Percentiles rank a stretch among this genome's conserved stretches.
These are phyloP conservation scores for Corythornis cristatus DNA, from an alignment of 2,113 vertebrate species.

Conservation along the genomic window DNA sequence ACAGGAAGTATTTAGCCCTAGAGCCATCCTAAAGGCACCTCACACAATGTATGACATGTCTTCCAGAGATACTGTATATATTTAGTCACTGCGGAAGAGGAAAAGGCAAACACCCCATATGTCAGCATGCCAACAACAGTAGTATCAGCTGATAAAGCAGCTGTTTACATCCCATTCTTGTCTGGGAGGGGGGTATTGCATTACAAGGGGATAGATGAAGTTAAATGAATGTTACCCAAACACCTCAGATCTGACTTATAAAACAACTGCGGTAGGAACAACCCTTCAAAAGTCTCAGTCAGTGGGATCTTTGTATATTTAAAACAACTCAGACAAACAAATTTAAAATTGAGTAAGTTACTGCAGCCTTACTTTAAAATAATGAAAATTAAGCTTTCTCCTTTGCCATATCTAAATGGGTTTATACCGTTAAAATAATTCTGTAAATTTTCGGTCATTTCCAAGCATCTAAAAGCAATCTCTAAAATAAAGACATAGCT, in stretches of 20 bases:
- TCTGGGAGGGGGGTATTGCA: background rate
- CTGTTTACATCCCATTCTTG: constrained; percentile 28
- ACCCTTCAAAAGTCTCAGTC: background rate
- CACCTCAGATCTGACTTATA: background rate
- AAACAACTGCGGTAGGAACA: background rate
- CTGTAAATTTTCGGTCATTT: constrained; percentile 26
- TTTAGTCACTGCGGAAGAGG: background rate
- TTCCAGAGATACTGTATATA: background rate
- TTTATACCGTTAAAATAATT: constrained; percentile 35
- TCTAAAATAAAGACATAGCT: constrained; percentile 49
- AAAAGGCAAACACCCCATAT: background rate
- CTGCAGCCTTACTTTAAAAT: background rate
- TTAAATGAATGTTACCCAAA: background rate
- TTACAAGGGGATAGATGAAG: background rate
- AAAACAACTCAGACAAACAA: background rate
- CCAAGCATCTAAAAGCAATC: constrained; percentile 31
- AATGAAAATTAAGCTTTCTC: constrained; percentile 17
- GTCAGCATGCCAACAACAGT: constrained; percentile 14
- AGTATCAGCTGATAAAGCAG: constrained; percentile 13
- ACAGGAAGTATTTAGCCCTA: constrained; percentile 33
- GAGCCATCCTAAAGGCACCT: constrained; percentile 36
- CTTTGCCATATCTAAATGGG: constrained; percentile 8
- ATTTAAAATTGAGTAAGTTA: background rate
- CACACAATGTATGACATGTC: background rate
- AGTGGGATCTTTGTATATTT: background rate